phyloP scores from a whole-genome alignment of 1,140 invertebrate species.

The Paralvinella palmiformis region DNA sequence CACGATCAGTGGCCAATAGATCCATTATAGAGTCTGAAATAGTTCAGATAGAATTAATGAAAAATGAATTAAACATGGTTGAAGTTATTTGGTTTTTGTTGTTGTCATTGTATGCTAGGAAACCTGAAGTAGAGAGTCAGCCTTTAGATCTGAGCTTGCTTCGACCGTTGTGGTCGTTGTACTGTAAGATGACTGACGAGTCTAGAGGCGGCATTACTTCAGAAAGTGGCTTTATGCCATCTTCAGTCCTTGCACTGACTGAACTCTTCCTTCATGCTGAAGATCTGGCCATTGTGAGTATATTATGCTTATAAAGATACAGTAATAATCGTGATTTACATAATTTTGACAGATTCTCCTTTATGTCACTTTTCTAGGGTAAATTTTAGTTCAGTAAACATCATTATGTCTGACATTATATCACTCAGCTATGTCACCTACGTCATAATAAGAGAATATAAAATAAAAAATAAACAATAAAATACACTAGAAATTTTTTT shows the following conservation, averaged over 20 bases:
- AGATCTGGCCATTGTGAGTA: slow-evolving; percentile 39
- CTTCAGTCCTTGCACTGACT: slow-evolving; percentile 40
- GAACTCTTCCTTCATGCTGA: slow-evolving; percentile 45
- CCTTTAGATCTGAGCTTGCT: slow-evolving; percentile 36
- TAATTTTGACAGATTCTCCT: neutral
- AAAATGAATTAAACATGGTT: no score
- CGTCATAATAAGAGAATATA: neutral
- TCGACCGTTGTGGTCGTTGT: slow-evolving; percentile 42
- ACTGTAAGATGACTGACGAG: slow-evolving; percentile 25
- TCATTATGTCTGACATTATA: neutral
- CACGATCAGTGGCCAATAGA: no score
- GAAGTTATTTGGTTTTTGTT: no score
- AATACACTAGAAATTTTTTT: neutral
- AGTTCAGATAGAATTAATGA: no score
- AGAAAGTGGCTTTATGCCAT: slow-evolving; percentile 23
- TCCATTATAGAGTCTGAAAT: no score
- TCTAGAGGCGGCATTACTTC: slow-evolving; percentile 9
- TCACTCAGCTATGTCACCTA: neutral
- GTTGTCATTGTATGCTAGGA: no score
- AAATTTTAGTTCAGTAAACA: neutral
- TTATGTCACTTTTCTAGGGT: neutral
- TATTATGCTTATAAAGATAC: neutral
- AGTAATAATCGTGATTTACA: neutral
- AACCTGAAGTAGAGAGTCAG: no score
- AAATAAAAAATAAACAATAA: neutral